Evolutionary conservation across 92 coral and sea anemone species (phyloP).

Genomic region (Palythoa grandiflora): DNA sequence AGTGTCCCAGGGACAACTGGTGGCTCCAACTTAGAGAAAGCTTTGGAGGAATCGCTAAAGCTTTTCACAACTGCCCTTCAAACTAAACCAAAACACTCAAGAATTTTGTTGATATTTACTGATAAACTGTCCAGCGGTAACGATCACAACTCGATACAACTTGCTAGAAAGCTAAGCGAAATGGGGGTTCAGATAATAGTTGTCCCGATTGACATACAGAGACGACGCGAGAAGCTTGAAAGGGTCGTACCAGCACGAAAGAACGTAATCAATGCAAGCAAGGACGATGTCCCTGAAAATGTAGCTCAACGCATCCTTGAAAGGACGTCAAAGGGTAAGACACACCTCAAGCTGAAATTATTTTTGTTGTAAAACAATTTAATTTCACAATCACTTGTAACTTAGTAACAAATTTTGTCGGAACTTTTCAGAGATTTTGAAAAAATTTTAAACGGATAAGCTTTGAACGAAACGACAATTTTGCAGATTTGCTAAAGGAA

Average conservation of each 20-base stretch:
- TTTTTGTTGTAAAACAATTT: too few relatives aligned
- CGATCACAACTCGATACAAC: constrained; percentile 1
- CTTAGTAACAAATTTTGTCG: too few relatives aligned
- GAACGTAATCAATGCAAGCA: constrained; percentile 1
- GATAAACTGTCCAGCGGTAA: constrained; percentile 56
- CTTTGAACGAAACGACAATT: too few relatives aligned
- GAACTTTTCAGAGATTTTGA: too few relatives aligned
- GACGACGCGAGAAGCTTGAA: not conserved
- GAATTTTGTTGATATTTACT: constrained; percentile 79
- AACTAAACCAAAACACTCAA: constrained; percentile 70
- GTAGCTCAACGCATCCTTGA: constrained; percentile 25
- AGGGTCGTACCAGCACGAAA: constrained; percentile 2
- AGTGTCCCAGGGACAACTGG: constrained; percentile 69
- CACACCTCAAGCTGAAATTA: too few relatives aligned
- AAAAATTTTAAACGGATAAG: too few relatives aligned
- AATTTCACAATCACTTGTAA: too few relatives aligned
- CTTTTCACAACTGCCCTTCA: constrained; percentile 63
- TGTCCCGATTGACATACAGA: constrained; percentile 9
- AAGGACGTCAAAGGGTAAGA: constrained; percentile 23
- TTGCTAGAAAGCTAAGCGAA: constrained; percentile 5
- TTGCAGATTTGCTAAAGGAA: too few relatives aligned
- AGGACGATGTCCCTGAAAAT: not conserved
- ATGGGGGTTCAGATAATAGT: constrained; percentile 27
- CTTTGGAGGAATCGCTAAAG: constrained; percentile 66
- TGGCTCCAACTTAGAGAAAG: constrained; percentile 68